Percentiles rank a stretch among this genome's conserved stretches.
These are phyloP conservation scores for Eira barbara DNA, from an alignment of 2,113 vertebrate genomes.

Conservation along the genomic window DNA sequence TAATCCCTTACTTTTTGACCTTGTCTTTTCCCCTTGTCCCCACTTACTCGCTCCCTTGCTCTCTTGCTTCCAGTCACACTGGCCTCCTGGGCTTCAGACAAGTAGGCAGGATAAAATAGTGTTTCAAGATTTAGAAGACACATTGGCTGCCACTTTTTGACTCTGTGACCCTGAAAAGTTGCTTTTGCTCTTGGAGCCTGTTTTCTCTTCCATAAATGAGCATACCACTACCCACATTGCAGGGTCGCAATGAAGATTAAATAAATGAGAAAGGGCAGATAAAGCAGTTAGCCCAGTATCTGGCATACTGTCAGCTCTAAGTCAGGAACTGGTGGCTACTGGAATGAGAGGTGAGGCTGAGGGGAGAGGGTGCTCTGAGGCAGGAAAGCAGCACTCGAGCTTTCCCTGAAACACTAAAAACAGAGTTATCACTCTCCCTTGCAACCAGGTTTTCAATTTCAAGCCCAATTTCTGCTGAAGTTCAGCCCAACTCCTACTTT, in stretches of 20 bases:
- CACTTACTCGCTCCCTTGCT: background rate
- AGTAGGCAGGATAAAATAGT: background rate
- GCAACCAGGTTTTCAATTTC: background rate
- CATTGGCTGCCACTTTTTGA: background rate
- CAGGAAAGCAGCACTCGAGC: background rate
- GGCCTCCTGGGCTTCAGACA: background rate
- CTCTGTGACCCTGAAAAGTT: background rate
- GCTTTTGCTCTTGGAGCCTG: background rate
- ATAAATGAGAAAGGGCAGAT: background rate
- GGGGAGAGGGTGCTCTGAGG: background rate
- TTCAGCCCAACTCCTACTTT: background rate
- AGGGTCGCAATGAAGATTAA: background rate
- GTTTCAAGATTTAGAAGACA: background rate
- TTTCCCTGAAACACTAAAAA: background rate
- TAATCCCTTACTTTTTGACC: background rate
- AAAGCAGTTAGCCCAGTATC: background rate
- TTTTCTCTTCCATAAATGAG: background rate
- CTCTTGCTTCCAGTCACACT: background rate
- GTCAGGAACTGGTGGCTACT: background rate
- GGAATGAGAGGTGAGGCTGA: background rate
- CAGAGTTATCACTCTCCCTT: background rate
- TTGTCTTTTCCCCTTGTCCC: background rate
- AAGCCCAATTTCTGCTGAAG: background rate
- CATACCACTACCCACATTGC: background rate
- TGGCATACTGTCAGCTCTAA: background rate